Percentiles rank a stretch among this genome's conserved stretches.
phyloP scores from a whole-genome alignment of 2,888 invertebrate genomes.

The Linyphia triangularis region DNA sequence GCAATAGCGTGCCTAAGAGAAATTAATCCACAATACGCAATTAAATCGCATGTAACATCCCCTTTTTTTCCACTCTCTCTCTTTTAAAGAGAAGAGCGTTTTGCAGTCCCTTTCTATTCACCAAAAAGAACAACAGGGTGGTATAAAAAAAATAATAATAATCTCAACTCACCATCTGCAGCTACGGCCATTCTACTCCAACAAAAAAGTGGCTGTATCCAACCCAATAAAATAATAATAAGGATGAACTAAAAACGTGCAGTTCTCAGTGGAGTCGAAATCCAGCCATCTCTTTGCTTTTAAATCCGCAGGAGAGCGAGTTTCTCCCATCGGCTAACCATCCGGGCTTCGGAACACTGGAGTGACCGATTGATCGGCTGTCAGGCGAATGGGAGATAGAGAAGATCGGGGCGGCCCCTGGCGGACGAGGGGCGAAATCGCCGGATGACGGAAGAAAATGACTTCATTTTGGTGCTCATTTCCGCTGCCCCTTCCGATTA shows the following conservation, averaged over 20 bases:
- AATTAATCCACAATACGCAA: neutral
- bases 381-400: constrained; percentile 48
- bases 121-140: too few species aligned
- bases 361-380: constrained; percentile 75
- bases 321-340: constrained; percentile 67
- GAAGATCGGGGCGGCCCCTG: constrained; percentile 42
- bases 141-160: neutral
- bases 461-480: constrained; percentile 21
- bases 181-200: constrained; percentile 59
- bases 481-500: neutral
- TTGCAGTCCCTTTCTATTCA: too few species aligned
- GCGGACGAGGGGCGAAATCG: neutral
- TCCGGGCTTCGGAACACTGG: constrained; percentile 62
- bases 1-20: neutral
- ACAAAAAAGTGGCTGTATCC: constrained; percentile 52
- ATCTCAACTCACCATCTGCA: constrained; percentile 64
- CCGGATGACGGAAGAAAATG: constrained; percentile 8
- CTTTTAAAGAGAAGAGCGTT: too few species aligned
- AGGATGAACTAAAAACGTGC: constrained; percentile 54
- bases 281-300: constrained; percentile 62
- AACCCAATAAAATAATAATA: constrained; percentile 45
- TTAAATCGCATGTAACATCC: neutral
- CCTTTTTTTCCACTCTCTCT: neutral
- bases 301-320: constrained; percentile 61
- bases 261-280: constrained; percentile 51